phyloP scores from a whole-genome alignment of 2,888 invertebrate genomes.

The Cataglyphis livida region DNA sequence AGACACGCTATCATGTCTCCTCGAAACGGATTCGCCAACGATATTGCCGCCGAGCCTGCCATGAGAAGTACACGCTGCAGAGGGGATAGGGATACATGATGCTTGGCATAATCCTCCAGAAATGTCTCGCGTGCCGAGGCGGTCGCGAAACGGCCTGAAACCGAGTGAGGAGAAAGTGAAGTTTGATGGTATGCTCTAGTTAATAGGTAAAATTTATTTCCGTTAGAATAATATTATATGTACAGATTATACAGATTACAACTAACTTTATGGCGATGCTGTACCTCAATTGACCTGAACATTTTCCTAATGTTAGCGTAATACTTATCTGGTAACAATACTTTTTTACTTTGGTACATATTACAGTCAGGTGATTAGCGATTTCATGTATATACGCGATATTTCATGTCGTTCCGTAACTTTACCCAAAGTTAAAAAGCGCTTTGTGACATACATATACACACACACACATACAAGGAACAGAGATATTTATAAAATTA shows the following conservation, averaged over 20 bases:
- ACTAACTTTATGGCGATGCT: slow-evolving; percentile 32
- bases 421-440: slow-evolving; percentile 18
- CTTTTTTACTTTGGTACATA: slow-evolving; percentile 76
- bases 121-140: slow-evolving; percentile 85
- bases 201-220: slow-evolving; percentile 72
- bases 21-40: slow-evolving; percentile 93
- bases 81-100: slow-evolving; percentile 67
- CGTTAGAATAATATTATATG: slow-evolving; percentile 27
- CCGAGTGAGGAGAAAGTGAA: slow-evolving; percentile 72
- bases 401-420: slow-evolving; percentile 14
- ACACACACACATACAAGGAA: slow-evolving; percentile 12
- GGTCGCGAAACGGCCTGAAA: slow-evolving; percentile 71
- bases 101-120: slow-evolving; percentile 82
- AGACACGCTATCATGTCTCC: slow-evolving; percentile 98
- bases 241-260: slow-evolving; percentile 53
- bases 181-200: slow-evolving; percentile 50
- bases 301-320: slow-evolving; percentile 63
- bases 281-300: slow-evolving; percentile 19
- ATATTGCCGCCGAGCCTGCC: slow-evolving; percentile 94
- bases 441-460: slow-evolving; percentile 4
- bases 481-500: slow-evolving; percentile 14
- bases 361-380: slow-evolving; percentile 48
- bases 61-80: slow-evolving; percentile 93
- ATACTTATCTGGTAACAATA: slow-evolving; percentile 71
- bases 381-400: not conserved